These are phyloP conservation scores for Lepus oiostolus DNA, from an alignment of 2,797 vertebrate genomes.

Conservation along the genomic window DNA sequence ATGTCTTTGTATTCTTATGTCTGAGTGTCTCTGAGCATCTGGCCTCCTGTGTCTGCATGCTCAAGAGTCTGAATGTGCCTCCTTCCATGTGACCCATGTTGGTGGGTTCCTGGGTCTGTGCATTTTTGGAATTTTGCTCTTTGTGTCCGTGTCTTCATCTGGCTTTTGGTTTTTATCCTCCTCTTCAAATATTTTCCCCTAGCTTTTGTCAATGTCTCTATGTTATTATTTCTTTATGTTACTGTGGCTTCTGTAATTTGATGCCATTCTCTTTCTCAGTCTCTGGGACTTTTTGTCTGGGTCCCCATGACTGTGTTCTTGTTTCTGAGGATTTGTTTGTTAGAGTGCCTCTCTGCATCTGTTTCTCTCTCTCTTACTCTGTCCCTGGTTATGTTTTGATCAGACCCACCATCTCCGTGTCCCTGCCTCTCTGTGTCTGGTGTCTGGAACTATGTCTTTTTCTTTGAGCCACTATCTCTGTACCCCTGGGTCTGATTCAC, in stretches of 20 bases:
- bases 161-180: constrained; percentile 13
- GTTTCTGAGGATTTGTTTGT: not conserved
- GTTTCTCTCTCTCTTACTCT: constrained; percentile 42
- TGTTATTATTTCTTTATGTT: constrained; percentile 34
- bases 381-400: constrained; percentile 43
- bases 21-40: not conserved
- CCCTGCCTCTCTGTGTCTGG: not conserved
- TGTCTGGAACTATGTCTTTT: constrained; percentile 28
- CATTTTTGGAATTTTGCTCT: constrained; percentile 10
- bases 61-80: not conserved
- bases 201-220: not conserved
- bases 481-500: constrained; percentile 20
- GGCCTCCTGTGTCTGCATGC: not conserved
- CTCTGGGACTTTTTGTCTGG: not conserved
- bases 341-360: not conserved
- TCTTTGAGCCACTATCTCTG: constrained; percentile 30
- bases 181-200: constrained; percentile 1
- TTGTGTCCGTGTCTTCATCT: not conserved
- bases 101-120: not conserved
- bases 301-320: not conserved
- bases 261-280: not conserved
- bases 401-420: constrained; percentile 32
- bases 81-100: not conserved
- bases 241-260: not conserved
- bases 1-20: not conserved